Evolutionary conservation across 2,888 invertebrate species (phyloP), one percentile per base, ranked within the genome.

Genomic region (Cephus sareptanus): DNA sequence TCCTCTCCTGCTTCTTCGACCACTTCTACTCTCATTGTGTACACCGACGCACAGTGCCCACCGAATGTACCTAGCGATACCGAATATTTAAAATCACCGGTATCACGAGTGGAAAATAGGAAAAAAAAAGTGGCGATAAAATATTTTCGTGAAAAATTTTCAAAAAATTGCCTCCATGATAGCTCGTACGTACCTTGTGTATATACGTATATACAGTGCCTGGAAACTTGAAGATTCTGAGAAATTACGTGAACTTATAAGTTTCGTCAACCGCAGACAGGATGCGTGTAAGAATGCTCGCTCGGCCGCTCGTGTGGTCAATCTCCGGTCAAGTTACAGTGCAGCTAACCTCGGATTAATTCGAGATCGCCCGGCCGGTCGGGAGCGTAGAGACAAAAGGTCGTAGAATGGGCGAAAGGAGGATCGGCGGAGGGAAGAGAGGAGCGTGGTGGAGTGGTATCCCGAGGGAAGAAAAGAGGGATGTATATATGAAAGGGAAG

Each of bases 251-350:
- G 90, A 87, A 89, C 85, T 87, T 86, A 88, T 87, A 89, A 87
- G 89, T 90, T 90, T 90, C 89, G 90, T 90, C 89, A 90, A 90
- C 89, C 89, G 88, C 89, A 90, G 89, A 88, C 89, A 89, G 88
- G 89, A 88, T 89, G 90, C 89, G 90, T 89, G 89, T 86, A 89
- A 88, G 89, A 90, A 89, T 89, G 87, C 85, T 81, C 84, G 70
- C 70, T 30, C 70, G 70, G 70, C 30, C 70, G 70, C 31, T 84
- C 83, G 81, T 85, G 82, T 83, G 81, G 84, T 83, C 85, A 83
- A 80, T 83, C 85, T 84, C 83, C 85, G 89, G 88, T 88, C 88
- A 85, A 87, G 88, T 89, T 89, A 89, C 88, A 87, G 87, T 83
- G 86, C 82, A 82, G 77, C 87, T 88, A 87, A 89, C 87, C 87